Percentiles rank a stretch among this genome's conserved stretches.
Conservation (phyloP, 2,797 vertebrate genomes). For the Manis javanica region DNA sequence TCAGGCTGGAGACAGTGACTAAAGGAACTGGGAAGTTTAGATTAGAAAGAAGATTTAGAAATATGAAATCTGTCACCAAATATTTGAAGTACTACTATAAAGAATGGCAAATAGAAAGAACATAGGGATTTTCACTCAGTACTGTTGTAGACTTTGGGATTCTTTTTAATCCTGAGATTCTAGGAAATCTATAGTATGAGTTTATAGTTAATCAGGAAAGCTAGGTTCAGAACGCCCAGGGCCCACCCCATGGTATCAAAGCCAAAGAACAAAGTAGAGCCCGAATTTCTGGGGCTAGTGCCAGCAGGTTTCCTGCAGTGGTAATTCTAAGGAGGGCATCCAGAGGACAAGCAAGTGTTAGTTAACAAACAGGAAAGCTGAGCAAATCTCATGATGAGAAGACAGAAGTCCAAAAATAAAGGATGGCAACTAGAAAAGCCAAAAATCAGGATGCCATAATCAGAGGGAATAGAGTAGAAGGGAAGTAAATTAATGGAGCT, state of each 20-base stretch:
- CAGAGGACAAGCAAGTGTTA: constrained; percentile 55
- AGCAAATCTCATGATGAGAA: not conserved
- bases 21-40: constrained; percentile 35
- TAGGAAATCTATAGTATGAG: constrained; percentile 7
- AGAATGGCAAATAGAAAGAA: not conserved
- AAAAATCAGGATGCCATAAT: not conserved
- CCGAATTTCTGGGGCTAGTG: not conserved
- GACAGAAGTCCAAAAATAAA: not conserved
- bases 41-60: not conserved
- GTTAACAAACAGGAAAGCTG: constrained; percentile 76
- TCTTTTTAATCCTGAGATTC: constrained; percentile 45
- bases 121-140: not conserved
- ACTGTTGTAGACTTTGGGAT: not conserved
- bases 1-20: constrained; percentile 10
- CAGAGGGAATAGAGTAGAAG: not conserved
- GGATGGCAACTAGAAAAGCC: not conserved
- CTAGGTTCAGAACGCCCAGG: not conserved
- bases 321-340: constrained; percentile 54
- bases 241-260: not conserved
- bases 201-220: constrained; percentile 30
- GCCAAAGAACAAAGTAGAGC: not conserved
- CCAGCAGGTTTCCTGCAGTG: constrained; percentile 64
- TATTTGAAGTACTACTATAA: not conserved
- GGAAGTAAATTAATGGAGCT: not conserved
- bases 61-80: not conserved